Percentiles rank a stretch among this genome's conserved stretches.
Conservation (phyloP, 1,140 invertebrate species). For the Leptopilina boulardi region DNA sequence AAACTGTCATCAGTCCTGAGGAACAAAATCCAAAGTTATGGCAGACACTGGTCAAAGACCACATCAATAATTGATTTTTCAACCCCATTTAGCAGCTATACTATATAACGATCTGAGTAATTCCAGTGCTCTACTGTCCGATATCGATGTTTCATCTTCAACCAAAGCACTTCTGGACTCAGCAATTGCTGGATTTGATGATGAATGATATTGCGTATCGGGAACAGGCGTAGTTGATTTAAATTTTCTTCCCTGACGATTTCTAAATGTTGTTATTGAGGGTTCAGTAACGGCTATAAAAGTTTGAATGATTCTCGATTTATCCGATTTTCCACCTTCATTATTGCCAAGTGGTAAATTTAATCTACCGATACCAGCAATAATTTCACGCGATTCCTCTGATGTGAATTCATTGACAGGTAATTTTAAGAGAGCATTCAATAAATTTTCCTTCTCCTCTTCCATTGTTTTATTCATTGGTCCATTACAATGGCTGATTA, state of each 20-base stretch:
- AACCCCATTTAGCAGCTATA: slow-evolving; percentile 87
- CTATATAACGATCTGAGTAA: slow-evolving; percentile 88
- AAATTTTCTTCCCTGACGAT: slow-evolving; percentile 64
- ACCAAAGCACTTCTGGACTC: slow-evolving; percentile 73
- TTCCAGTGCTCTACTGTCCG: slow-evolving; percentile 87
- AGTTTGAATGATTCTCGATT: slow-evolving; percentile 44
- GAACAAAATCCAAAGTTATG: slow-evolving; percentile 22
- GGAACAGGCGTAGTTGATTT: slow-evolving; percentile 52
- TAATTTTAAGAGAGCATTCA: slow-evolving; percentile 81
- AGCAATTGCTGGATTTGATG: slow-evolving; percentile 53
- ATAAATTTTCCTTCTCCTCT: slow-evolving; percentile 80
- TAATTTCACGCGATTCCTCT: slow-evolving; percentile 65
- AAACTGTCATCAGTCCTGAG: slow-evolving; percentile 24
- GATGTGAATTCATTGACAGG: slow-evolving; percentile 74
- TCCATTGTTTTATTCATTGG: slow-evolving; percentile 80
- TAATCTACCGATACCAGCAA: slow-evolving; percentile 67
- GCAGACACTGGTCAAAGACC: slow-evolving; percentile 29
- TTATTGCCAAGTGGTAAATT: slow-evolving; percentile 59
- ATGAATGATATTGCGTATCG: slow-evolving; percentile 8
- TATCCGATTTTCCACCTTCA: not conserved
- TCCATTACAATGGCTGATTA: slow-evolving; percentile 85
- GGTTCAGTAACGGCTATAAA: slow-evolving; percentile 56
- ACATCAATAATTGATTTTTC: slow-evolving; percentile 48
- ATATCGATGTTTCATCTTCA: slow-evolving; percentile 73
- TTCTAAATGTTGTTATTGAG: slow-evolving; percentile 69